Evolutionary conservation across 1,140 invertebrate genomes (phyloP).

Genomic region (Lepidurus arcticus): DNA sequence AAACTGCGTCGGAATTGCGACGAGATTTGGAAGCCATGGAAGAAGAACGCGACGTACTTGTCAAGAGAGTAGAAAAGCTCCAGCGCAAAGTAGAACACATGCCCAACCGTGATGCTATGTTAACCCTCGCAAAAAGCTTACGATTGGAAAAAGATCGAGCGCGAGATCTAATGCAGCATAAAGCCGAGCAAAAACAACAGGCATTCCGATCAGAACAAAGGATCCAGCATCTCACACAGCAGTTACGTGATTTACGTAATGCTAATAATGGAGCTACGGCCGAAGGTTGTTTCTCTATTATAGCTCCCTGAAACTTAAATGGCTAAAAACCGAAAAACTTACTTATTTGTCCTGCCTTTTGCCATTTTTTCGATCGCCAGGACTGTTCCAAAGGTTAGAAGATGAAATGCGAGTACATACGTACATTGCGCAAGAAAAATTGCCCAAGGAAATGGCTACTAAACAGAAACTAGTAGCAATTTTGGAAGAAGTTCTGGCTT

Average conservation of each 20-base stretch:
- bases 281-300: constrained; percentile 43
- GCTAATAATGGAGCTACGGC: constrained; percentile 52
- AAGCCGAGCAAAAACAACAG: constrained; percentile 52
- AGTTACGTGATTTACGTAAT: constrained; percentile 53
- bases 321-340: neutral
- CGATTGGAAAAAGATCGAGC: constrained; percentile 64
- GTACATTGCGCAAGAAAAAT: constrained; percentile 70
- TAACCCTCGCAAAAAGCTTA: constrained; percentile 62
- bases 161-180: constrained; percentile 57
- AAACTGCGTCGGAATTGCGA: constrained; percentile 57
- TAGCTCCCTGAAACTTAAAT: constrained; percentile 35
- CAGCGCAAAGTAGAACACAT: constrained; percentile 56
- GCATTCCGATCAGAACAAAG: constrained; percentile 53
- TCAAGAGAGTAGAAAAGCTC: constrained; percentile 63
- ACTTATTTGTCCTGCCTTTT: constrained; percentile 22
- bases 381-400: constrained; percentile 58
- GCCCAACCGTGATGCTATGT: constrained; percentile 49
- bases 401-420: constrained; percentile 70
- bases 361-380: constrained; percentile 38
- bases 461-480: constrained; percentile 61
- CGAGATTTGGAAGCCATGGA: constrained; percentile 78
- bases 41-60: constrained; percentile 70
- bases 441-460: constrained; percentile 62
- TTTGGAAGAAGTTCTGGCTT: constrained; percentile 58
- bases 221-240: constrained; percentile 50